Evolutionary conservation across 2,888 invertebrate genomes (phyloP), one percentile per base, ranked within the genome.

Genomic region (Ceraclea dissimilis): DNA sequence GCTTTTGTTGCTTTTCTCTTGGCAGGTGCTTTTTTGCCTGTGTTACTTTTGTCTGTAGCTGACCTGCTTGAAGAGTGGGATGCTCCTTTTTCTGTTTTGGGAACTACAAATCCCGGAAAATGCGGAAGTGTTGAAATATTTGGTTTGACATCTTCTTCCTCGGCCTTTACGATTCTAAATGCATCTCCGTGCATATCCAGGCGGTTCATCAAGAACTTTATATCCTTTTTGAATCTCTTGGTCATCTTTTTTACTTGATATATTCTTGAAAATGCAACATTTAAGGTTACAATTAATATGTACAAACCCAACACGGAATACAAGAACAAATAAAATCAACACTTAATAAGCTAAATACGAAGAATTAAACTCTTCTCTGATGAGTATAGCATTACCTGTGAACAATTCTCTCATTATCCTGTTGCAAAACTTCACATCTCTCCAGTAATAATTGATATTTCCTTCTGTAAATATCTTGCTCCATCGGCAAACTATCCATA

Each of bases 371-470:
- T 6, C 4, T 10, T 26, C 6, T 47, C 18, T 47, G 18, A 19
- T 6, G 6, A 54, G 33, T 18, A 48, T 20, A 33, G 52, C 17
- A 22, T n/a, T 68, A 81, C 82, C 81, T 80, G 72, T 80, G 80
- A 57, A 87, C 83, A 63, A 88, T 75, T 70, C 86, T 79, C 69
- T 88, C 86, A 70, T 88, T 88, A 67, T 86, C 84, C 79, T 86
- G 85, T 68, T 88, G 87, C 63, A 88, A 74, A 64, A 83, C 80
- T 72, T 86, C 84, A 71, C 88, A 88, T 77, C 86, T 81, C 68
- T 86, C 86, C 62, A 86, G 70, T 57, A 88, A 71, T 65, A 86
- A 72, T 69, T 86, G 84, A 70, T 85, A 87, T 73, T 87, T 88
- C 69, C 82, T 81, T 66, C 84, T 84, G 69, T 86, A 86, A 68